Evolutionary conservation across 1,140 invertebrate species (phyloP).

Genomic region (Heliconius hermathena): DNA sequence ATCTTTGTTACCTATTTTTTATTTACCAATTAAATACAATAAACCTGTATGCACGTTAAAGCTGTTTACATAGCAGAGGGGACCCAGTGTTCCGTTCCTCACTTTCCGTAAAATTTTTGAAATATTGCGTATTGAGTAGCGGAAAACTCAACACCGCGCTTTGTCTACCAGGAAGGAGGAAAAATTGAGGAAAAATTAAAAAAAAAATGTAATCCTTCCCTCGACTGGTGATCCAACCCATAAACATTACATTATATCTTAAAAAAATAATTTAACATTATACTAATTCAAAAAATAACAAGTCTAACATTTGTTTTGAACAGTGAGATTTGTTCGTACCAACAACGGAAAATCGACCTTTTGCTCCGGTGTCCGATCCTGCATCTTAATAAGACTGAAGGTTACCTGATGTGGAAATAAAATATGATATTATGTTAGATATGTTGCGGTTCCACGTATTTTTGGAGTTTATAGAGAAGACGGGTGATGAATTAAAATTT

Average conservation of each 20-base stretch:
- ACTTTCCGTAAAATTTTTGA: not conserved
- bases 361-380: not conserved
- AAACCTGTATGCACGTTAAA: no score
- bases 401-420: slow-evolving; percentile 2
- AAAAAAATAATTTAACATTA: no score
- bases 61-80: not conserved
- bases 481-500: not conserved
- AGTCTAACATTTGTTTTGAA: not conserved
- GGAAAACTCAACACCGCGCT: not conserved
- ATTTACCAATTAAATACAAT: no score
- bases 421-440: not conserved
- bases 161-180: not conserved
- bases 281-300: no score
- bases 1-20: no score
- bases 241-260: no score
- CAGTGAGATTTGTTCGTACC: not conserved
- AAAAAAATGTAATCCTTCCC: no score
- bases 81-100: not conserved
- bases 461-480: not conserved
- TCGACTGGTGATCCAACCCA: no score
- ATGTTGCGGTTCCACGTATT: not conserved
- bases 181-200: no score
- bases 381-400: not conserved
- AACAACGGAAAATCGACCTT: not conserved
- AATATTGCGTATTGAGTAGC: not conserved